Evolutionary conservation across 2,113 vertebrate species (phyloP).

Genomic region (Lethenteron camtschaticum): DNA sequence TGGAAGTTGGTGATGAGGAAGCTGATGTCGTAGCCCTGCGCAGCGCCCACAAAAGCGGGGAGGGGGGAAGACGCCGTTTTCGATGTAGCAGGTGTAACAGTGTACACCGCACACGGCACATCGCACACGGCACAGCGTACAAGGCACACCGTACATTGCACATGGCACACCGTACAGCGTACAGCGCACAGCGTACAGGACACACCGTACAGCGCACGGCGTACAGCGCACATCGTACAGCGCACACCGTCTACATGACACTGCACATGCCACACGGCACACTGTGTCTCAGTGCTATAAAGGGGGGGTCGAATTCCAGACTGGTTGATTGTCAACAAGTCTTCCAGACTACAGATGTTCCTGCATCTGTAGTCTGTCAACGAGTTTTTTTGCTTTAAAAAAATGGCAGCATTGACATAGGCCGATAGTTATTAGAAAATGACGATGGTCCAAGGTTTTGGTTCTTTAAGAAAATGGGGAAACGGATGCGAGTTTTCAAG

Average conservation of each 20-base stretch:
- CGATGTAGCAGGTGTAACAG: background rate
- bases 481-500: no score
- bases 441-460: no score
- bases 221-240: background rate
- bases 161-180: background rate
- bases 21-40: conserved; percentile 90
- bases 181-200: background rate
- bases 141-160: background rate
- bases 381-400: no score
- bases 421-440: no score
- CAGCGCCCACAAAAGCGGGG: conserved; percentile 8
- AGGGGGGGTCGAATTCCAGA: no score
- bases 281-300: background rate
- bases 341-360: no score
- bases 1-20: conserved; percentile 99
- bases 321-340: no score
- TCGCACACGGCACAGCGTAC: background rate
- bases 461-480: no score
- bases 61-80: background rate
- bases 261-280: background rate
- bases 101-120: conserved; percentile 1
- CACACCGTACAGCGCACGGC: background rate
- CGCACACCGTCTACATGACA: background rate
- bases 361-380: no score
- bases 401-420: no score